Evolutionary conservation across 2,888 invertebrate species (phyloP), one percentile per base, ranked within the genome.

Genomic region (Hyppa rectilinea): DNA sequence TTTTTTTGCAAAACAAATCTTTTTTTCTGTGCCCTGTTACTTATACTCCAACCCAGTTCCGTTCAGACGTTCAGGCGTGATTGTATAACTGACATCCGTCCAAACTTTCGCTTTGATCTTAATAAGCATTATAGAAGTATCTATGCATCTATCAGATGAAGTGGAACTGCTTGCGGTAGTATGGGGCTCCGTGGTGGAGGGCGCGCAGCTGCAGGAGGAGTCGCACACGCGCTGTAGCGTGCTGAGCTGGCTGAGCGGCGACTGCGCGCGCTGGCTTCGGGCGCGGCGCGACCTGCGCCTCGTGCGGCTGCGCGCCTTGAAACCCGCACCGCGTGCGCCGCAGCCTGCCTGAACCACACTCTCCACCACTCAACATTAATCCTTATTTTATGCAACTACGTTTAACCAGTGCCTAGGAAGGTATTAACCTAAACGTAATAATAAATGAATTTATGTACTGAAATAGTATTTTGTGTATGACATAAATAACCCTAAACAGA

Each of bases 211-310:
- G 58, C 61, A 64, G 73, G 78, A 86, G 83, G 71, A 31, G 45
- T 71, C 65, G 58, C 75, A 75, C 61, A 63, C 83, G 52, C 65
- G 69, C 67, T 87, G 78, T 66, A 7, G 76, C 71, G 71, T 63
- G 81, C 56, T 85, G 85, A 77, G 83, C 80, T 80, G 78, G 81
- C 58, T 82, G 75, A 50, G 66, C 65, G 86, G 88, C 38, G 73
- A 58, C 20, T 85, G 87, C 75, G 71, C 50, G 59, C 68, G 60
- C 12, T 47, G 29, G 7, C 77, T 83, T 58, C 80, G 52, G 29
- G 65, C 20, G 12, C 75, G 55, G 12, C 77, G 60, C 29, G 78
- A 73, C 62, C 61, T 55, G 29, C 45, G 72, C 23, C 45, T 75
- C 17, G 43, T 49, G 73, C 43, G 74, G 43, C 65, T 78, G 47